These are phyloP conservation scores for Actinia equina DNA, from an alignment of 64 coral and sea anemone species.

Conservation along the genomic window DNA sequence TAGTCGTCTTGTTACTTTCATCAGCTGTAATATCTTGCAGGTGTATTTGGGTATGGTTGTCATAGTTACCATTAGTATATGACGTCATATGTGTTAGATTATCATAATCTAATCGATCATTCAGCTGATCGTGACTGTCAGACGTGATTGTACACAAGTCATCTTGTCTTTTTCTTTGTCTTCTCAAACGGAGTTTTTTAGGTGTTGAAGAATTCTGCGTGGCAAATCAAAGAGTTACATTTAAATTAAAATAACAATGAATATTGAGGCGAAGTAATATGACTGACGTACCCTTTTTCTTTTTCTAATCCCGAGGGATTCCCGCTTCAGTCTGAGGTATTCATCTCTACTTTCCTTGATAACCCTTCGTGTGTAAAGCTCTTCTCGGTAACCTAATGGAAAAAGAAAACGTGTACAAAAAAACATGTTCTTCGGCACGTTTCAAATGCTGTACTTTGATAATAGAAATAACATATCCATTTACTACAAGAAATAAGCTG, in stretches of 20 bases:
- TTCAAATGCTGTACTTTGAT: no score
- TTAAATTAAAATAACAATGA: neutral
- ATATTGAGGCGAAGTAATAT: neutral
- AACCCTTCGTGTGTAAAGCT: slow-evolving; percentile 21
- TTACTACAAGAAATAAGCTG: no score
- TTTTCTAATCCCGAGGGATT: slow-evolving; percentile 1
- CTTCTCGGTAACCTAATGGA: slow-evolving; percentile 17
- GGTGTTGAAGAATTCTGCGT: neutral
- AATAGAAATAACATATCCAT: no score
- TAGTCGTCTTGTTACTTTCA: neutral
- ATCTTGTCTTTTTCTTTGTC: neutral
- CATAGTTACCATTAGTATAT: neutral
- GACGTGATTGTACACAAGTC: neutral
- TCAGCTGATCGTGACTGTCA: neutral
- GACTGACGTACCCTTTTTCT: neutral
- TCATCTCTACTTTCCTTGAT: slow-evolving; percentile 31
- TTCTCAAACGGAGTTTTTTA: neutral
- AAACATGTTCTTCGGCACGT: neutral
- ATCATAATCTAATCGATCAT: neutral
- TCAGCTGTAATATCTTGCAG: neutral
- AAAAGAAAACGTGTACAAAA: neutral
- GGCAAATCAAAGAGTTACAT: neutral
- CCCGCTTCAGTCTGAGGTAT: slow-evolving; percentile 4
- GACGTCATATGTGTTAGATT: no score
- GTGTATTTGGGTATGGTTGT: neutral